Evolutionary conservation across 2,888 invertebrate genomes (phyloP).

Genomic region (Prostheceraeus crozeri): DNA sequence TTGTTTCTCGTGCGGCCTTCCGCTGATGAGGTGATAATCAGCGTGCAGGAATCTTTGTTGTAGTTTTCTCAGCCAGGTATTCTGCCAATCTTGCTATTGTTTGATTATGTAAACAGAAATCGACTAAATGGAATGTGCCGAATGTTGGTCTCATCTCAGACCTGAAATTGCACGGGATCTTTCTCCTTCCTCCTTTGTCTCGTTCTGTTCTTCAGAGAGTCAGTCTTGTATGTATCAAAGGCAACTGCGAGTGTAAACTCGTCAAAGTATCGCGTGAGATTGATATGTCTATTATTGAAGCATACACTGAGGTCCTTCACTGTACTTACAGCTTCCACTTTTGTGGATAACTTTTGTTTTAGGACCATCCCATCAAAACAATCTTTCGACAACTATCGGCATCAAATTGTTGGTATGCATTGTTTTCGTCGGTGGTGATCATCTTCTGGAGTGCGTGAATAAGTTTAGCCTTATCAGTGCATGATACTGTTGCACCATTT

Average conservation of each 20-base stretch:
- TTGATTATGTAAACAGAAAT: conserved; percentile 38
- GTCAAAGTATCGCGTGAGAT: conserved; percentile 31
- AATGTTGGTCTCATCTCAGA: conserved; percentile 37
- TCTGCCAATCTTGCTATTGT: conserved; percentile 34
- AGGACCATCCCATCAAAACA: conserved; percentile 37
- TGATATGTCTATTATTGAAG: conserved; percentile 34
- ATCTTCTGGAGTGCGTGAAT: too few species aligned
- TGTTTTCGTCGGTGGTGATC: too few species aligned
- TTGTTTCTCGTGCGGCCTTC: conserved; percentile 34
- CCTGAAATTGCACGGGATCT: conserved; percentile 32
- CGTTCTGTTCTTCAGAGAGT: conserved; percentile 36
- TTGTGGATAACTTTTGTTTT: conserved; percentile 33
- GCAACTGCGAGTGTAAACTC: conserved; percentile 37
- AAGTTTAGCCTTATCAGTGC: too few species aligned
- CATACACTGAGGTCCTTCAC: conserved; percentile 4
- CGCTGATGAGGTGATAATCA: conserved; percentile 37
- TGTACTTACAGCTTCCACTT: conserved; percentile 4
- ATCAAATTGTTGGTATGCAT: too few species aligned
- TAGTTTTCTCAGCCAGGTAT: conserved; percentile 37
- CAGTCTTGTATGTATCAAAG: conserved; percentile 37
- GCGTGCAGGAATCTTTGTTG: conserved; percentile 22
- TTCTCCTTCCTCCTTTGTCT: conserved; percentile 26
- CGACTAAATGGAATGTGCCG: conserved; percentile 33
- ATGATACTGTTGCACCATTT: too few species aligned
- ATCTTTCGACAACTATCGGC: conserved; percentile 32